Percentiles rank a stretch among this genome's conserved stretches.
Evolutionary conservation across 2,888 invertebrate species (phyloP).

Genomic region (Caenorhabditis plicata): DNA sequence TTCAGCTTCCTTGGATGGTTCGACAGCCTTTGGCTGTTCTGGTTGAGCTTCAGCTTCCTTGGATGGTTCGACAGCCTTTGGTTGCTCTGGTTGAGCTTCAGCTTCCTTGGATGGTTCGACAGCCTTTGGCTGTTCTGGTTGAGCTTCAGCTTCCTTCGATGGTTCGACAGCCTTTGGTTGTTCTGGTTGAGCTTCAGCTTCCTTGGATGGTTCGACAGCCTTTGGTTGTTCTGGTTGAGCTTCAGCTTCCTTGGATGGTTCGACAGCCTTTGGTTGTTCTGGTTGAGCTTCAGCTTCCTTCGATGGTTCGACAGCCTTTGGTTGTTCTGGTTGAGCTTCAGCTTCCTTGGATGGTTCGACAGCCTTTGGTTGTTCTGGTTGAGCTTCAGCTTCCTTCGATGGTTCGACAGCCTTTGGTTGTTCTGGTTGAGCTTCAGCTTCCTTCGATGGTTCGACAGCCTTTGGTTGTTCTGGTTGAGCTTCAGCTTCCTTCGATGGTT

Average conservation of each 20-base stretch:
- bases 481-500: background rate
- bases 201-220: background rate
- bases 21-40: background rate
- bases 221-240: slow-evolving; percentile 9
- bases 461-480: background rate
- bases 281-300: background rate
- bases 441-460: background rate
- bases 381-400: slow-evolving; percentile 9
- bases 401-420: background rate
- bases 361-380: slow-evolving; percentile 3
- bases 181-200: background rate
- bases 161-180: background rate
- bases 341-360: background rate
- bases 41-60: background rate
- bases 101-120: background rate
- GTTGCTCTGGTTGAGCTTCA: slow-evolving; percentile 15
- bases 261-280: background rate
- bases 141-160: background rate
- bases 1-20: background rate
- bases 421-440: background rate
- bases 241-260: slow-evolving; percentile 4
- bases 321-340: background rate
- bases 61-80: background rate
- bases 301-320: background rate
- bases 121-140: background rate